These are phyloP conservation scores for Adoxophyes honmai DNA, from an alignment of 1,140 invertebrate genomes.

Conservation along the genomic window DNA sequence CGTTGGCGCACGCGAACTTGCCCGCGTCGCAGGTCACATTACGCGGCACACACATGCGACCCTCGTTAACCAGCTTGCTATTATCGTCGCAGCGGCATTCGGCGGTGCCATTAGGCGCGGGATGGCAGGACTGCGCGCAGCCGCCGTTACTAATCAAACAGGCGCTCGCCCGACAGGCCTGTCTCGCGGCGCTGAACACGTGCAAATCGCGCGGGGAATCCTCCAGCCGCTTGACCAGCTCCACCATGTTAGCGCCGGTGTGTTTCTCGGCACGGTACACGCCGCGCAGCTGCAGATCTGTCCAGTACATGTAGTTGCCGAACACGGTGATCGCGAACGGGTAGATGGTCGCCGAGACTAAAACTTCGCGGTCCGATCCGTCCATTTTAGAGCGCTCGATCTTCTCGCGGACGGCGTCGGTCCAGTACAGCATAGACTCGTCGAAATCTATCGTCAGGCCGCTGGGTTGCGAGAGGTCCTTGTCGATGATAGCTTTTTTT, in stretches of 20 bases:
- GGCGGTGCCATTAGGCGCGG: constrained; percentile 87
- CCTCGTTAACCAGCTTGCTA: constrained; percentile 94
- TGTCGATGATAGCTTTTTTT: constrained; percentile 92
- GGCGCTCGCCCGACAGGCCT: constrained; percentile 89
- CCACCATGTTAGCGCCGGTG: constrained; percentile 95
- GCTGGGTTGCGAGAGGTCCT: constrained; percentile 95
- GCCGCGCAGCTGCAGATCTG: constrained; percentile 94
- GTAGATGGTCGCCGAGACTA: constrained; percentile 95
- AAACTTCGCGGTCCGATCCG: constrained; percentile 86
- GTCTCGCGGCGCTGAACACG: constrained; percentile 88
- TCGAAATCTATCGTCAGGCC: constrained; percentile 98
- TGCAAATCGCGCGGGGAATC: constrained; percentile 95
- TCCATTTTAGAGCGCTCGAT: constrained; percentile 96
- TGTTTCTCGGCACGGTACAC: constrained; percentile 98
- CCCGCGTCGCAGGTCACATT: constrained; percentile 92
- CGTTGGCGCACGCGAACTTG: constrained; percentile 96
- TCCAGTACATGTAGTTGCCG: constrained; percentile 97
- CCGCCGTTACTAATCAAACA: constrained; percentile 97
- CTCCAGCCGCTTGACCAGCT: constrained; percentile 94
- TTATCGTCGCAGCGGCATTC: constrained; percentile 93
- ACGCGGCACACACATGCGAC: constrained; percentile 91
- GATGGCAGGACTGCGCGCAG: constrained; percentile 96
- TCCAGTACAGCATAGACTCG: constrained; percentile 97
- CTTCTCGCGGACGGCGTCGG: constrained; percentile 97
- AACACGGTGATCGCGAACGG: constrained; percentile 97